Evolutionary conservation across 2,888 invertebrate genomes (phyloP), one percentile per base, ranked within the genome.

Genomic region (Pachliopta kotzebuea): DNA sequence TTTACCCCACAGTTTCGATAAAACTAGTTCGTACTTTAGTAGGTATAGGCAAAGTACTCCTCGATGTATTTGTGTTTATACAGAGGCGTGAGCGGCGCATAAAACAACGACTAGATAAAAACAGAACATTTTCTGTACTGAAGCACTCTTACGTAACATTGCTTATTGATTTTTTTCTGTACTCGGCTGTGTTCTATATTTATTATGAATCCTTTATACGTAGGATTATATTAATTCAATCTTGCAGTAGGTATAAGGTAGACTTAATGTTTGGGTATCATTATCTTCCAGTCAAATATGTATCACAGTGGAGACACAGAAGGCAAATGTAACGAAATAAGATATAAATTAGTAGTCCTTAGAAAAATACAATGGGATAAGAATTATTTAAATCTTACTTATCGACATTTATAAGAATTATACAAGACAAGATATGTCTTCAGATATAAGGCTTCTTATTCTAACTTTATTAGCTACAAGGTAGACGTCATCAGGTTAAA

Each of bases 71-170:
- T 24, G 53, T 50, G 21, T 50, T 53, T 29, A 55, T 20, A 55
- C 0, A 29, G 2, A 1, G 55, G n/a, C 20, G 55, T 6, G 21
- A 50, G 50, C 20, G 21, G 21, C 1, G 9, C n/a, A 55, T 55
- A 29, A 55, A 55, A 29, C 55, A n/a, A 55, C 6, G 55, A 18
- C 29, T 7, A 20, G 29, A 55, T 29, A 55, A 29, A 29, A 55
- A 55, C 26, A 17, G 26, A 55, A 24, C 21, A 55, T 55, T 7
- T n/a, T 6, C 29, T 17, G 55, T 6, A 17, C n/a, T 24, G 4
- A 29, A n/a, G 11, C 24, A 54, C 14, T 6, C 52, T 53, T 14
- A 53, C 53, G 17, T 53, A 53, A 53, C 24, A 17, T 24, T 53
- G 53, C 53, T 53, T 53, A 18, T 50, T 24, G 14, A 14, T 23